Conservation (phyloP, 2,113 vertebrate genomes). For the Chrysochloris asiatica region DNA sequence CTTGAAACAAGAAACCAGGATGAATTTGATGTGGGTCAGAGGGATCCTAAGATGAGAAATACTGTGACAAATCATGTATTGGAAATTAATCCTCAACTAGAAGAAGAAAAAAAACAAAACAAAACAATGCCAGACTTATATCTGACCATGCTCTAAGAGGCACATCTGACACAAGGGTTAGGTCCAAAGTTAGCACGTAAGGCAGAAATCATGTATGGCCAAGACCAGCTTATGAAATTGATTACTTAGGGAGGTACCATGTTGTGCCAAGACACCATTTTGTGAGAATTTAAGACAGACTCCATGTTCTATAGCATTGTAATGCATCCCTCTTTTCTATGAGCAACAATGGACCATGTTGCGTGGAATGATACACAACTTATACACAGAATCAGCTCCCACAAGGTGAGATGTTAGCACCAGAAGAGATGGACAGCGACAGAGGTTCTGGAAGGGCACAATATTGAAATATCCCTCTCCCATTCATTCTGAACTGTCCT, state of each 20-base stretch:
- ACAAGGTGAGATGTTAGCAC: no score
- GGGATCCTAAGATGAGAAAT: no score
- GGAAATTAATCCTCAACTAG: no score
- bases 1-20: no score
- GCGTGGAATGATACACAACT: no score
- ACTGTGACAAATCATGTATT: no score
- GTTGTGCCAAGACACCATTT: background rate
- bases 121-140: no score
- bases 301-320: background rate
- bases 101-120: no score
- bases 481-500: background rate
- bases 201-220: background rate
- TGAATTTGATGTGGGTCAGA: no score
- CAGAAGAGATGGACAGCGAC: no score
- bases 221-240: background rate
- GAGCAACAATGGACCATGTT: accelerated
- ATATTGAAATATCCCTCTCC: background rate
- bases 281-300: background rate
- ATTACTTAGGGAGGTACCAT: background rate
- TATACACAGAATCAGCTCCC: no score
- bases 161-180: background rate
- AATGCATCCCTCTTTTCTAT: background rate
- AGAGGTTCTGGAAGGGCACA: accelerated
- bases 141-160: no score
- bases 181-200: background rate